Evolutionary conservation across 2,797 vertebrate species (phyloP).

Genomic region (Steatocranus sp.): DNA sequence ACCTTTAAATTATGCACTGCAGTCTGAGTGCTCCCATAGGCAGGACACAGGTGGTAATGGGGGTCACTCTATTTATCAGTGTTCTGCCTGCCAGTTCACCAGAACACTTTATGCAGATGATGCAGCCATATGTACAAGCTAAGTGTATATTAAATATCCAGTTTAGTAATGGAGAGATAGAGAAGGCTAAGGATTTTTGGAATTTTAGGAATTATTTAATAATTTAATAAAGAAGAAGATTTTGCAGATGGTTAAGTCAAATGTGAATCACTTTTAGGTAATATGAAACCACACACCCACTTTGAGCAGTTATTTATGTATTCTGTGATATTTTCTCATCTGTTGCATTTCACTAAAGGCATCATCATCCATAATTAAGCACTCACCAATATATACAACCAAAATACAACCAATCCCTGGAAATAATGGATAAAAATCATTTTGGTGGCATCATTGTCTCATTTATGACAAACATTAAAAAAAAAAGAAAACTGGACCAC

Average conservation of each 20-base stretch:
- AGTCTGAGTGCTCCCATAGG: neutral
- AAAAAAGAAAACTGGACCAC: accelerated
- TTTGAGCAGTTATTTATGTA: neutral
- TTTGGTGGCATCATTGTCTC: neutral
- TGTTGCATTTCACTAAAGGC: neutral
- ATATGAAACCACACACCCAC: neutral
- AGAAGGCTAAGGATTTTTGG: neutral
- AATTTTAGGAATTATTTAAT: neutral
- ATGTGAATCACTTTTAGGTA: neutral
- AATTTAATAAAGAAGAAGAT: neutral
- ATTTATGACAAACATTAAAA: neutral
- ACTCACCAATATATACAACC: neutral
- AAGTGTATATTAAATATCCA: neutral
- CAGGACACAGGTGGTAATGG: neutral
- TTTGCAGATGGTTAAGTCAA: neutral
- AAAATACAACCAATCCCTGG: neutral
- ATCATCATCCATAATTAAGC: neutral
- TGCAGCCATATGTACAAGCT: neutral
- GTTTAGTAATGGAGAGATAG: neutral
- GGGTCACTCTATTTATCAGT: neutral
- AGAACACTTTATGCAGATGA: neutral
- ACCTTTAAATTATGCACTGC: neutral
- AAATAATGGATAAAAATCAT: neutral
- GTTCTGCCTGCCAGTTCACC: neutral
- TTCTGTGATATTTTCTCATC: neutral